Percentiles rank a stretch among this genome's conserved stretches.
These are phyloP conservation scores for Caenorhabditis afra DNA, from an alignment of 2,888 invertebrate species.

Conservation along the genomic window DNA sequence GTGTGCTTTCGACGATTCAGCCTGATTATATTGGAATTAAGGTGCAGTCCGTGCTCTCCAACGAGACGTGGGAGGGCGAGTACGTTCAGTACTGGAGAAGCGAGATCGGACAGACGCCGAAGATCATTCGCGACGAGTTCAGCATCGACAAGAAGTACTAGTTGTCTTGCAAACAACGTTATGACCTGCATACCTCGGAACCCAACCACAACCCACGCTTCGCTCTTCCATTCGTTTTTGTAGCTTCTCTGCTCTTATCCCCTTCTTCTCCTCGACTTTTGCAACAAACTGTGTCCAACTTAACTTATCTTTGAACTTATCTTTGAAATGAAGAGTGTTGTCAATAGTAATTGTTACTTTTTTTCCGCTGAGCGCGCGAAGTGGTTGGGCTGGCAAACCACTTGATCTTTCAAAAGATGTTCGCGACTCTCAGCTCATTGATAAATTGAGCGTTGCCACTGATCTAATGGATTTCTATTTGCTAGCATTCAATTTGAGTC, in stretches of 20 bases:
- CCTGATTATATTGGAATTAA: conserved; percentile 35
- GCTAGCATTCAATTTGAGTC: no score
- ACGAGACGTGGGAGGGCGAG: conserved; percentile 53
- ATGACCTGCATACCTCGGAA: neutral
- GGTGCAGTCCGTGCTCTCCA: conserved; percentile 55
- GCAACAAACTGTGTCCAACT: conserved; percentile 28
- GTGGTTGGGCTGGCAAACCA: conserved; percentile 35
- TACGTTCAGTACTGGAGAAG: conserved; percentile 56
- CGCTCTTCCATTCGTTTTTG: conserved; percentile 7
- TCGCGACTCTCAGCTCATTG: conserved; percentile 30
- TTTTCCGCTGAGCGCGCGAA: conserved; percentile 4
- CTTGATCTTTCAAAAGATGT: conserved; percentile 43
- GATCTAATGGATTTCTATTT: no score
- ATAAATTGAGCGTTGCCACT: no score
- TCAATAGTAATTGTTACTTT: conserved; percentile 41
- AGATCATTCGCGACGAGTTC: conserved; percentile 62
- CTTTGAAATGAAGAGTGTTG: conserved; percentile 43
- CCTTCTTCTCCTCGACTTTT: neutral
- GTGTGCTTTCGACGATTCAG: neutral
- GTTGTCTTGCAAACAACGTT: neutral
- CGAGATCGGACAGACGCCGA: conserved; percentile 45
- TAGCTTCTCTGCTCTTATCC: conserved; percentile 33
- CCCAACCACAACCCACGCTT: conserved; percentile 20
- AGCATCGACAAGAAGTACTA: conserved; percentile 54
- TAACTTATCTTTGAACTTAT: conserved; percentile 45